These are phyloP conservation scores for Zoanthus gigantus DNA, from an alignment of 92 coral and sea anemone species.

Conservation along the genomic window DNA sequence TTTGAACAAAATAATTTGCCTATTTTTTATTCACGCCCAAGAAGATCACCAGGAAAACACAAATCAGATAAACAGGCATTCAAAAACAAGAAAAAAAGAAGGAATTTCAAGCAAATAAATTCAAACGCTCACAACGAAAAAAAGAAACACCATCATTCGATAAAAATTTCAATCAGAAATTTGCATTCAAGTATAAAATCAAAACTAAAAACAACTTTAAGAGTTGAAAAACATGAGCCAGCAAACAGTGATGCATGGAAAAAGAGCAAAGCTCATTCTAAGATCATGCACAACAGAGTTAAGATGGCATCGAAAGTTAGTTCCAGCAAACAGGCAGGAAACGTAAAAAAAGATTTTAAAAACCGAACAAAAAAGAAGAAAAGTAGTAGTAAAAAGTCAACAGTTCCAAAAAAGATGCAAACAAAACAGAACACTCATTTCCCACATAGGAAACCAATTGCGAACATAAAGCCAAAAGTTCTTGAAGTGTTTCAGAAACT, in stretches of 20 bases:
- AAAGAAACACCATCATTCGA: not conserved
- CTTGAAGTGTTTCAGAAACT: constrained; percentile 28
- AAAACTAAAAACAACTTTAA: not conserved
- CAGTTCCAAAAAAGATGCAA: not conserved
- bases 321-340: not conserved
- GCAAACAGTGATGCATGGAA: not conserved
- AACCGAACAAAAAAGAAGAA: not conserved
- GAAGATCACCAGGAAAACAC: constrained; percentile 32
- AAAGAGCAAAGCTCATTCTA: not conserved
- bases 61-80: not conserved
- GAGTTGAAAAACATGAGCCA: not conserved
- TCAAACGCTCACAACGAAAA: not conserved
- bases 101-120: not conserved
- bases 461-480: not conserved
- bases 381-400: not conserved
- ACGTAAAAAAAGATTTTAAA: constrained; percentile 13
- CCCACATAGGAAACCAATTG: not conserved
- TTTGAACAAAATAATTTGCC: constrained; percentile 9
- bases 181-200: not conserved
- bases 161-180: not conserved
- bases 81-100: not conserved
- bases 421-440: not conserved
- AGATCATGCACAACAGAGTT: not conserved
- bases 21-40: constrained; percentile 33
- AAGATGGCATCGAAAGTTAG: not conserved